Conservation (phyloP, 2,888 invertebrate genomes). For the Epinotia brunnichana region DNA sequence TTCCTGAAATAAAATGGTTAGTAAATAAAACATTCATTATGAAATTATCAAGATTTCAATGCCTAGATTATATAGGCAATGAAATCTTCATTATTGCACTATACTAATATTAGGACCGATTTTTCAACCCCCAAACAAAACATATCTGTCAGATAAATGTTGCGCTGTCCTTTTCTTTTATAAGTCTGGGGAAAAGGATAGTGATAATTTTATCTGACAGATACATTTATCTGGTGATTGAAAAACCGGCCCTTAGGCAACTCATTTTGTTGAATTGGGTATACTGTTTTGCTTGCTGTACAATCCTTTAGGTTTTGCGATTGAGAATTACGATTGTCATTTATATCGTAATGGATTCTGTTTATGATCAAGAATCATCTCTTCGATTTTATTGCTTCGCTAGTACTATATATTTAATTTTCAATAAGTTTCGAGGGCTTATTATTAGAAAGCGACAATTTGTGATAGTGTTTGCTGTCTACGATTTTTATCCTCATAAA, state of each 20-base stretch:
- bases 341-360: slow-evolving; percentile 75
- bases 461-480: slow-evolving; percentile 58
- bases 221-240: no score
- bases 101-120: no score
- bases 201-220: no score
- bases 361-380: slow-evolving; percentile 72
- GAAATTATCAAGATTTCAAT: no score
- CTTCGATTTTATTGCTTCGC: slow-evolving; percentile 64
- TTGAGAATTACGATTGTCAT: slow-evolving; percentile 77
- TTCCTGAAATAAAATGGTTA: slow-evolving; percentile 32
- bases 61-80: neutral
- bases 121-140: no score
- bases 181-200: no score
- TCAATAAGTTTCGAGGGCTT: slow-evolving; percentile 58
- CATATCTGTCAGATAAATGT: no score
- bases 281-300: slow-evolving; percentile 56
- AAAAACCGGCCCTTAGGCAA: no score
- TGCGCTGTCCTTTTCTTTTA: no score
- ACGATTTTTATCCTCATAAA: slow-evolving; percentile 45
- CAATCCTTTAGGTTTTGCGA: slow-evolving; percentile 61
- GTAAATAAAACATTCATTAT: slow-evolving; percentile 27
- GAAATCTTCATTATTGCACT: neutral
- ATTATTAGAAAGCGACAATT: slow-evolving; percentile 61
- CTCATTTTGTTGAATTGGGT: neutral
- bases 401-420: slow-evolving; percentile 63